Evolutionary conservation across 2,797 vertebrate species (phyloP).

Genomic region (Hirundo rustica): DNA sequence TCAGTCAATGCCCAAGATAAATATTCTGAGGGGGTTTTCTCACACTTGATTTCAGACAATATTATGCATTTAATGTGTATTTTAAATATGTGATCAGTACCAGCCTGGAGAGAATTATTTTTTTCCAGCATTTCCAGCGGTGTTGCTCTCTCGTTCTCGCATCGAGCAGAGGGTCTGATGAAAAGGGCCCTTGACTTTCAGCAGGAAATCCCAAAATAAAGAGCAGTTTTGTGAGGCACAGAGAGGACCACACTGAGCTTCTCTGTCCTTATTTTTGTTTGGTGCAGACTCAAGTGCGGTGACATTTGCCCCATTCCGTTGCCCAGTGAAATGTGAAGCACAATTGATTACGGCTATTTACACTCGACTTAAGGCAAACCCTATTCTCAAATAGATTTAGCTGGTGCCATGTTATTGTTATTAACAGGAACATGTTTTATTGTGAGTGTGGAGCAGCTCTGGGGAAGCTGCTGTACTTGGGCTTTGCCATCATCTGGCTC

Average conservation of each 20-base stretch:
- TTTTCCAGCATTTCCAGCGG: not conserved
- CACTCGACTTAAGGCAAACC: not conserved
- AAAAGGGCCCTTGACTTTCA: conserved; percentile 45
- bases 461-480: not conserved
- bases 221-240: not conserved
- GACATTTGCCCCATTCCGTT: conserved; percentile 6
- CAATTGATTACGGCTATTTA: not conserved
- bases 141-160: not conserved
- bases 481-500: not conserved
- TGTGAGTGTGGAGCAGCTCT: not conserved
- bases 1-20: not conserved
- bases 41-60: not conserved
- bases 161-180: not conserved
- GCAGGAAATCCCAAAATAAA: conserved; percentile 12
- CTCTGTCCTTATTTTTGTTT: conserved; percentile 12
- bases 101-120: not conserved
- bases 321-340: not conserved
- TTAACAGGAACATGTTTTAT: not conserved
- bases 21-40: not conserved
- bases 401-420: not conserved
- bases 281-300: not conserved
- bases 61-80: not conserved
- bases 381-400: not conserved
- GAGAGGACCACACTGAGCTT: not conserved
- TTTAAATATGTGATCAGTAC: not conserved